A percentile compares a stretch with the other conserved stretches of the same genome.
These are phyloP conservation scores for Molossus molossus DNA, from an alignment of 2,797 vertebrate genomes.

Conservation along the genomic window DNA sequence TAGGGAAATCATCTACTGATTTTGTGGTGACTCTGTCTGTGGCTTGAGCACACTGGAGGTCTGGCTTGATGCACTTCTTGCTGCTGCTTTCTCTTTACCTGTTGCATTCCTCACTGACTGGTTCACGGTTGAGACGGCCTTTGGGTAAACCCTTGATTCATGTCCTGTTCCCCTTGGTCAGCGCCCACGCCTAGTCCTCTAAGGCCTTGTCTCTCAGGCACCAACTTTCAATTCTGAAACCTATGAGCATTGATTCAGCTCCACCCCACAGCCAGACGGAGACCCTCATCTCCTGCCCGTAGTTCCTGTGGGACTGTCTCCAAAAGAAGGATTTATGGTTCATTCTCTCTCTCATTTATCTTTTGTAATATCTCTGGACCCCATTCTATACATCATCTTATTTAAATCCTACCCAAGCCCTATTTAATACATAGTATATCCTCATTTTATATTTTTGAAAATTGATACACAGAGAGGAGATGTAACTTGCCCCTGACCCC, in stretches of 20 bases:
- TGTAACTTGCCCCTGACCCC: not conserved
- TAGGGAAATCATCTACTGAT: not conserved
- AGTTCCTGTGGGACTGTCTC: not conserved
- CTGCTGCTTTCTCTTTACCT: not conserved
- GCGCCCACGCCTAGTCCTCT: not conserved
- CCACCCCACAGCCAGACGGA: not conserved
- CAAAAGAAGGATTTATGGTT: not conserved
- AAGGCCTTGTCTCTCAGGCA: not conserved
- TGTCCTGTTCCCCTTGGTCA: not conserved
- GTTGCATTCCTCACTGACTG: not conserved
- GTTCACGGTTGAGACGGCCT: not conserved
- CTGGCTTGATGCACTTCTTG: not conserved
- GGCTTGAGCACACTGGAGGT: not conserved
- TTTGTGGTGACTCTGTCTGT: not conserved
- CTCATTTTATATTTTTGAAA: constrained; percentile 51
- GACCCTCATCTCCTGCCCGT: not conserved
- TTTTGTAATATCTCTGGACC: not conserved
- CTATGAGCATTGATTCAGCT: not conserved
- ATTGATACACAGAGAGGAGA: not conserved
- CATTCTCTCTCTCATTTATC: not conserved
- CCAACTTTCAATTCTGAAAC: not conserved
- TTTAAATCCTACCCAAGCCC: not conserved
- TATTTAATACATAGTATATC: not conserved
- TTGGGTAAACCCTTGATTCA: not conserved
- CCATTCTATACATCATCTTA: not conserved